These are phyloP conservation scores for Clupea harengus DNA, from an alignment of 2,113 vertebrate genomes.

Conservation along the genomic window DNA sequence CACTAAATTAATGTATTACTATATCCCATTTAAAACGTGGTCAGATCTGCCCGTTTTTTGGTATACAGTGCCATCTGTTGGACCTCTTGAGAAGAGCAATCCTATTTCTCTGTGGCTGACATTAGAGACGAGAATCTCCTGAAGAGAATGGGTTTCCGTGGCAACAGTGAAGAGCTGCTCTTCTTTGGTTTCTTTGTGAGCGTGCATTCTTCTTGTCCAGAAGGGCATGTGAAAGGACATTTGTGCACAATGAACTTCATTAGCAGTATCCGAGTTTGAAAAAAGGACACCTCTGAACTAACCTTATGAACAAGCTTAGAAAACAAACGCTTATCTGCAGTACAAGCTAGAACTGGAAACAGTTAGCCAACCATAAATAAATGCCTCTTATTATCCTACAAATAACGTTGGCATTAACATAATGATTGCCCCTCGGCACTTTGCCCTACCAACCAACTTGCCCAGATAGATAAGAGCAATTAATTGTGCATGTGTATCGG, in stretches of 20 bases:
- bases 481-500: background rate
- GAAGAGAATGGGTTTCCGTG: constrained; percentile 19
- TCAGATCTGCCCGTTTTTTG: background rate
- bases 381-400: too few relatives aligned
- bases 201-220: background rate
- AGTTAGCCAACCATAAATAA: background rate
- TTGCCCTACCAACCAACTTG: background rate
- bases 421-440: too few relatives aligned
- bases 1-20: background rate
- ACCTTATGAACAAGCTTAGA: background rate
- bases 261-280: background rate
- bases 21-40: background rate
- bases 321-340: background rate
- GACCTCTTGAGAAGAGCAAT: constrained; percentile 24
- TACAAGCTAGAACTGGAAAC: background rate
- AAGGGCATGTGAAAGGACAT: constrained; percentile 15
- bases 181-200: constrained; percentile 10
- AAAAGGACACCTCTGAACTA: background rate
- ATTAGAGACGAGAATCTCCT: constrained; percentile 6
- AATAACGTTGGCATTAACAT: too few relatives aligned
- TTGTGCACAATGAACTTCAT: constrained; percentile 17
- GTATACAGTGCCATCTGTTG: constrained; percentile 55
- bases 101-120: background rate
- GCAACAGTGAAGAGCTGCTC: constrained; percentile 18
- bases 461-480: background rate